Conservation (phyloP, 2,888 invertebrate species). For the Harmothoe impar region DNA sequence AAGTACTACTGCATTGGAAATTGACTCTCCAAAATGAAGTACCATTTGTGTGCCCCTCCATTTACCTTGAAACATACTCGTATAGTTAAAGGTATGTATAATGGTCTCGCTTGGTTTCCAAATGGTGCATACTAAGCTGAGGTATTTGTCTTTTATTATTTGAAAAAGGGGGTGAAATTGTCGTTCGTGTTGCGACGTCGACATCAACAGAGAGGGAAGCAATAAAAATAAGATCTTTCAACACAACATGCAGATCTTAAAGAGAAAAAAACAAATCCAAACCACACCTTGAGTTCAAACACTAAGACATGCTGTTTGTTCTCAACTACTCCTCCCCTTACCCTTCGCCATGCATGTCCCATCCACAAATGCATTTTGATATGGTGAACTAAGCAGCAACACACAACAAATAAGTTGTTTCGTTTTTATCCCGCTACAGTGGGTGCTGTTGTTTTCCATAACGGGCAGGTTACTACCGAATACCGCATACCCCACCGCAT, state of each 20-base stretch:
- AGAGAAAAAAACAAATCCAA: not conserved
- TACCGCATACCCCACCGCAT: not conserved
- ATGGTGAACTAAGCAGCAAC: too few relatives aligned
- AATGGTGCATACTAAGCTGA: too few relatives aligned
- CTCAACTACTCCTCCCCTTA: not conserved
- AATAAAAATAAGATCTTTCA: not conserved
- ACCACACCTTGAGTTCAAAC: conserved; percentile 29
- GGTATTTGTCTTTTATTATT: too few relatives aligned
- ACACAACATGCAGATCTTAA: not conserved
- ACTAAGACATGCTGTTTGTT: not conserved
- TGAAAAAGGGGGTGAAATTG: not conserved
- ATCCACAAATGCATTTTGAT: conserved; percentile 1
- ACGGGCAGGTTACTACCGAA: not conserved
- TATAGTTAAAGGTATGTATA: too few relatives aligned
- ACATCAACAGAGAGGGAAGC: not conserved
- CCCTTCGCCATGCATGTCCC: not conserved
- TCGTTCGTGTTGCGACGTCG: not conserved
- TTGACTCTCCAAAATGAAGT: not conserved
- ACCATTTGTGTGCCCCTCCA: not conserved
- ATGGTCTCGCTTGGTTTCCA: too few relatives aligned
- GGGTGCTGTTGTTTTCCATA: not conserved
- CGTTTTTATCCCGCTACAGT: not conserved
- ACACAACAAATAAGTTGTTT: not conserved
- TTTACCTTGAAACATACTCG: too few relatives aligned
- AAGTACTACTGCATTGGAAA: not conserved